Conservation (phyloP, 2,113 vertebrate species). For the Oreochromis spilurus region DNA sequence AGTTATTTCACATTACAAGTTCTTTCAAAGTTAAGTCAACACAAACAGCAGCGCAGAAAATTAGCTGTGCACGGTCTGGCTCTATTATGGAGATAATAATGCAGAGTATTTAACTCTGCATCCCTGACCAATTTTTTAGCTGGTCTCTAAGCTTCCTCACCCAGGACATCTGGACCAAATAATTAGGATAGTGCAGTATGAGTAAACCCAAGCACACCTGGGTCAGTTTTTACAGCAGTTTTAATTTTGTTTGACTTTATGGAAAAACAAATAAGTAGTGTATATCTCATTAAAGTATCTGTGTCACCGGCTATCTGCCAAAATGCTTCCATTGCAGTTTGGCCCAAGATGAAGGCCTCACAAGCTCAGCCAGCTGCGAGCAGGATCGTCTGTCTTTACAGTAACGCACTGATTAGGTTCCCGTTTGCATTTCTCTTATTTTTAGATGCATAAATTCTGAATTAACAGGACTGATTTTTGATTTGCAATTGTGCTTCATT, state of each 20-base stretch:
- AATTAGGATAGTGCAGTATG: neutral
- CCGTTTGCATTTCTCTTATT: neutral
- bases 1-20: neutral
- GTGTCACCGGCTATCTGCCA: neutral
- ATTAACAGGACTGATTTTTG: neutral
- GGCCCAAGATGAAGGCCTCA: slow-evolving; percentile 11
- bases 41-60: neutral
- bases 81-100: neutral
- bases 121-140: neutral
- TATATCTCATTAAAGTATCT: slow-evolving; percentile 9
- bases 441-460: neutral
- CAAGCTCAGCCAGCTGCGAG: slow-evolving; percentile 1
- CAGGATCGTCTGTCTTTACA: neutral
- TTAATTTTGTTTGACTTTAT: neutral
- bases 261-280: neutral
- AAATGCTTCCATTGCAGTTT: neutral
- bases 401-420: neutral
- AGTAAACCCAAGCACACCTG: neutral
- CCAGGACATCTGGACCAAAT: neutral
- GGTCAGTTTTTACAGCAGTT: neutral
- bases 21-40: neutral
- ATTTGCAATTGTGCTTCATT: neutral
- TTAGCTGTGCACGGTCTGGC: neutral
- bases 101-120: neutral
- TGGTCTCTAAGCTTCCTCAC: neutral